Evolutionary conservation across 1,140 invertebrate genomes (phyloP).

Genomic region (Pseudomyrmex cubaensis): DNA sequence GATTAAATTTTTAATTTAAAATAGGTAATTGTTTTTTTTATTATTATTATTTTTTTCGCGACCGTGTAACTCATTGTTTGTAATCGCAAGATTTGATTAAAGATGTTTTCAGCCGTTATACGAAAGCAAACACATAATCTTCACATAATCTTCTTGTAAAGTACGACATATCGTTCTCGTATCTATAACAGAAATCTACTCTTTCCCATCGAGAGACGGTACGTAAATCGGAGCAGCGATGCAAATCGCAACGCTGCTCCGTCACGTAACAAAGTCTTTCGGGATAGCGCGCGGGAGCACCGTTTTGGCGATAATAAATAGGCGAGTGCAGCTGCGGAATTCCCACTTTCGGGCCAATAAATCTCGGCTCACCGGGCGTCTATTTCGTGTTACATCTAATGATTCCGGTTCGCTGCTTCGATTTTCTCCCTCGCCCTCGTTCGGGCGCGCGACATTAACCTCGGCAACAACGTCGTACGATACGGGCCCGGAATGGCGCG

Average conservation of each 20-base stretch:
- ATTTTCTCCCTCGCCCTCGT: constrained; percentile 53
- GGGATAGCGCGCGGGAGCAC: too few species aligned
- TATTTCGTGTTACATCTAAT: constrained; percentile 71
- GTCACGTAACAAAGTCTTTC: constrained; percentile 24
- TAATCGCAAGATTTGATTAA: neutral
- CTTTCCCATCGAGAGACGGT: neutral
- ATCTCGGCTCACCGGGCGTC: constrained; percentile 57
- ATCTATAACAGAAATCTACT: constrained; percentile 25
- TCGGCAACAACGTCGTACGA: constrained; percentile 63
- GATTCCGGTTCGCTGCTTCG: constrained; percentile 66
- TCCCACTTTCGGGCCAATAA: constrained; percentile 65
- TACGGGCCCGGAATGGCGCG: constrained; percentile 65
- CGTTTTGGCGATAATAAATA: constrained; percentile 51
- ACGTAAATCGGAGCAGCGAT: neutral
- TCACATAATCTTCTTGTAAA: neutral
- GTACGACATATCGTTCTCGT: neutral
- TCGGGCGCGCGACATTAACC: constrained; percentile 70
- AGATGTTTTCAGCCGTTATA: neutral
- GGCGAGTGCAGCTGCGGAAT: constrained; percentile 54
- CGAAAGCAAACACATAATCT: neutral
- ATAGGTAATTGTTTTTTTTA: too few species aligned
- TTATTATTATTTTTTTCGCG: too few species aligned
- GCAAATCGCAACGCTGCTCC: constrained; percentile 7
- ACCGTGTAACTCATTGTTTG: neutral
- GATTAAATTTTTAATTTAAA: too few species aligned